Evolutionary conservation across 2,888 invertebrate genomes (phyloP).

Genomic region (Drosophila neonasuta): DNA sequence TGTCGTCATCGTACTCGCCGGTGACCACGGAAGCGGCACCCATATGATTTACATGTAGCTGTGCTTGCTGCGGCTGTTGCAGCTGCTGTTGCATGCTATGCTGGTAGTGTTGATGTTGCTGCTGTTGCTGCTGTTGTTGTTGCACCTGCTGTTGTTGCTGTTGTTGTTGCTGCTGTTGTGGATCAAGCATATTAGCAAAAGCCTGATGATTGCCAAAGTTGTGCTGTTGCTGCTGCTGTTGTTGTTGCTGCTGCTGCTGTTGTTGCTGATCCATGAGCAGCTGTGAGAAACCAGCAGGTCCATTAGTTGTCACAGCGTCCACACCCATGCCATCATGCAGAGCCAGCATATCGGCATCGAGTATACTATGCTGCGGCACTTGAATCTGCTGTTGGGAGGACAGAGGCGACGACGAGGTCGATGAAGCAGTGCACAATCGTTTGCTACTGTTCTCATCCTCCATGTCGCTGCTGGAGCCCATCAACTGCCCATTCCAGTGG

Average conservation of each 20-base stretch:
- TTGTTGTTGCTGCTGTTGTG: conserved; percentile 62
- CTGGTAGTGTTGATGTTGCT: conserved; percentile 55
- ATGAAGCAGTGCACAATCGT: conserved; percentile 76
- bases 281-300: conserved; percentile 71
- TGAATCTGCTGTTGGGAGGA: conserved; percentile 67
- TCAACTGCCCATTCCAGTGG: conserved; percentile 76
- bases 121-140: conserved; percentile 59
- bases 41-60: conserved; percentile 69
- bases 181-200: conserved; percentile 58
- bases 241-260: conserved; percentile 65
- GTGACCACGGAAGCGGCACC: conserved; percentile 57
- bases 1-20: conserved; percentile 85
- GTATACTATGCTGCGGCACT: conserved; percentile 62
- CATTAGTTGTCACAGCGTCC: conserved; percentile 58
- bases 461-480: conserved; percentile 72
- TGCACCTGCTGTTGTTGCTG: conserved; percentile 58
- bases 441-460: conserved; percentile 76
- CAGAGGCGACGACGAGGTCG: conserved; percentile 75
- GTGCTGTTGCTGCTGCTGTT: conserved; percentile 66
- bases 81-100: conserved; percentile 56
- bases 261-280: conserved; percentile 75
- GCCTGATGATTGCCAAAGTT: conserved; percentile 68
- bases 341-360: conserved; percentile 76
- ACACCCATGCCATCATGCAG: conserved; percentile 77
- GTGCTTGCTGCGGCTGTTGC: conserved; percentile 70